phyloP scores from a whole-genome alignment of 1,140 invertebrate species.

The Listronotus oregonensis region DNA sequence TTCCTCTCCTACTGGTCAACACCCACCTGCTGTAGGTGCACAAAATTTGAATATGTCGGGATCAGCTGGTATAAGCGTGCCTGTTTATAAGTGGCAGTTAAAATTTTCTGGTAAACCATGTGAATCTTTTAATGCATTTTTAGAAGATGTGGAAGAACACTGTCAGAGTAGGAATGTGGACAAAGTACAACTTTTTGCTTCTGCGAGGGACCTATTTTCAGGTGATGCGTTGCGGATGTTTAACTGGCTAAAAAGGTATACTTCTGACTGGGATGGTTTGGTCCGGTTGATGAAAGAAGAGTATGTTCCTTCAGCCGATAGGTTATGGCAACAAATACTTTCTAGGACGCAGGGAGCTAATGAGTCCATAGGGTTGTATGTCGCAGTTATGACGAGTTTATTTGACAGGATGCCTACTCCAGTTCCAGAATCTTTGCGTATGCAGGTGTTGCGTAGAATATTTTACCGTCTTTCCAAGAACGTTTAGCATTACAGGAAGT shows the following conservation, averaged over 20 bases:
- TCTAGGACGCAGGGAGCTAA: neutral
- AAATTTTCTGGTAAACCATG: neutral
- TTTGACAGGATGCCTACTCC: slow-evolving; percentile 5
- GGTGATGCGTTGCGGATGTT: neutral
- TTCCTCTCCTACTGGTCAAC: no score
- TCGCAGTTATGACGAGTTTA: neutral
- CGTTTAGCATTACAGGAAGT: neutral
- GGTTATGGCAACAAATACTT: neutral
- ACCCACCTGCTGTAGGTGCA: no score
- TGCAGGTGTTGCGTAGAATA: slow-evolving; percentile 7
- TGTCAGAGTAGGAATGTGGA: neutral
- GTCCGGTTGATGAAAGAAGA: neutral
- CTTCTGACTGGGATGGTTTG: no score
- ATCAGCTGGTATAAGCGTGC: neutral
- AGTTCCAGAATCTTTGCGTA: neutral
- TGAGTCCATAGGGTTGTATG: neutral
- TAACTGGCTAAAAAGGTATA: neutral
- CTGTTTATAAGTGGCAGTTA: slow-evolving; percentile 6
- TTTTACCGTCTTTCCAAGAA: slow-evolving; percentile 1
- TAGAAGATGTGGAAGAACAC: neutral
- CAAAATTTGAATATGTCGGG: no score
- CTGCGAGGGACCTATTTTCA: neutral
- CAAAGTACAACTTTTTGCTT: slow-evolving; percentile 4
- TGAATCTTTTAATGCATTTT: slow-evolving; percentile 5
- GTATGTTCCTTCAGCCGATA: neutral